Evolutionary conservation across 2,113 vertebrate genomes (phyloP).

Genomic region (Urocynchramus pylzowi): DNA sequence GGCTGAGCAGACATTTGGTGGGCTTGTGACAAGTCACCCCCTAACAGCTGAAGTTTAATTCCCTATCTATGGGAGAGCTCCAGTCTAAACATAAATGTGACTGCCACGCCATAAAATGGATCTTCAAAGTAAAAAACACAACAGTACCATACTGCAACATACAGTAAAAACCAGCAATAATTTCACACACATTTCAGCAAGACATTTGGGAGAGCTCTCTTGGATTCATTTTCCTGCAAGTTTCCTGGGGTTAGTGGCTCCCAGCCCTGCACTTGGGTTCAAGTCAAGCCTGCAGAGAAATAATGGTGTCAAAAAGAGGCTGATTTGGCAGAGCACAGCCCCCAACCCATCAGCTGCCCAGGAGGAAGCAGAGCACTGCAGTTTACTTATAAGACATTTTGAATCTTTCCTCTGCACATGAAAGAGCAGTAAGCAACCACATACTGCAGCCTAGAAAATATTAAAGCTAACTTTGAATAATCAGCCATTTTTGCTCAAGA

Average conservation of each 20-base stretch:
- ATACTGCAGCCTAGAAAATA: neutral
- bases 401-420: neutral
- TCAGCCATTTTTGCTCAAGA: neutral
- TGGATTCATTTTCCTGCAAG: neutral
- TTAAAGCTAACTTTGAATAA: neutral
- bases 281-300: neutral
- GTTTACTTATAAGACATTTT: neutral
- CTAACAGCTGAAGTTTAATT: neutral
- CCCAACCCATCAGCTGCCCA: neutral
- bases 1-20: neutral
- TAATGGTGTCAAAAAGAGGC: neutral
- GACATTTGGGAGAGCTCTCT: neutral
- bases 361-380: neutral
- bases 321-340: neutral
- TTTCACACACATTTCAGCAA: neutral
- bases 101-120: neutral
- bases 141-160: neutral
- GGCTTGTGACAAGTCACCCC: neutral
- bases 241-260: neutral
- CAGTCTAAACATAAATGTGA: neutral
- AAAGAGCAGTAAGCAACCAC: neutral
- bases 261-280: neutral
- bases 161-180: neutral
- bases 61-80: neutral
- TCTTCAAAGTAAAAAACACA: neutral